Evolutionary conservation across 2,888 invertebrate species (phyloP).

Genomic region (Gasteruption jaculator): DNA sequence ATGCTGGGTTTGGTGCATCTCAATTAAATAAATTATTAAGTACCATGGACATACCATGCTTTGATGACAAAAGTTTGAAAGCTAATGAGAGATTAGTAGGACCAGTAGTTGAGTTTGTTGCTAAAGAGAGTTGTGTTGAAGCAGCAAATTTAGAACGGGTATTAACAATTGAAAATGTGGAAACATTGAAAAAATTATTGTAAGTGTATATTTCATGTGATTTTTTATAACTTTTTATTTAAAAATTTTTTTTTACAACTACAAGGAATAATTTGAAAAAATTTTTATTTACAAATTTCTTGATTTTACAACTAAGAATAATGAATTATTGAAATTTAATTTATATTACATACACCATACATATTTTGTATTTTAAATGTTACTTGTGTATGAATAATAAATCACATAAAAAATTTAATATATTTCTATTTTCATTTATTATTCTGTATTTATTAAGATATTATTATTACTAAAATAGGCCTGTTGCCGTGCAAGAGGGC

Average conservation of each 20-base stretch:
- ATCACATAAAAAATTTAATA: too few species aligned
- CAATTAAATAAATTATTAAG: constrained; percentile 10
- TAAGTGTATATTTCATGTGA: too few species aligned
- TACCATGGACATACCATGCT: constrained; percentile 7
- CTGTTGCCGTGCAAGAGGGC: constrained; percentile 3
- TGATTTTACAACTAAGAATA: too few species aligned
- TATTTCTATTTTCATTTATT: too few species aligned
- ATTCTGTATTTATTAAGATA: too few species aligned
- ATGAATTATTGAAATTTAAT: not conserved
- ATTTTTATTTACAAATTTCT: too few species aligned
- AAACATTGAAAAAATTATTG: constrained; percentile 14
- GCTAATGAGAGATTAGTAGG: constrained; percentile 12
- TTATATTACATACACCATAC: not conserved
- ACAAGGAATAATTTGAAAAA: too few species aligned
- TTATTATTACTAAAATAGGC: constrained; percentile 6
- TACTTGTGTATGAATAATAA: too few species aligned
- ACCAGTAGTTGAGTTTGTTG: constrained; percentile 11
- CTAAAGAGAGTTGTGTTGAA: constrained; percentile 15
- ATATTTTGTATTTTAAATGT: constrained; percentile 1
- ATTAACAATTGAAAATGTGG: constrained; percentile 11
- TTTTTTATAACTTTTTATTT: too few species aligned
- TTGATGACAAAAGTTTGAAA: constrained; percentile 4
- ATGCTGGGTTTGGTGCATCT: constrained; percentile 11
- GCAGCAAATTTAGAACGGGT: constrained; percentile 10
- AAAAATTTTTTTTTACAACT: too few species aligned